phyloP scores from a whole-genome alignment of 2,113 vertebrate species.

The Xiphorhynchus elegans region DNA sequence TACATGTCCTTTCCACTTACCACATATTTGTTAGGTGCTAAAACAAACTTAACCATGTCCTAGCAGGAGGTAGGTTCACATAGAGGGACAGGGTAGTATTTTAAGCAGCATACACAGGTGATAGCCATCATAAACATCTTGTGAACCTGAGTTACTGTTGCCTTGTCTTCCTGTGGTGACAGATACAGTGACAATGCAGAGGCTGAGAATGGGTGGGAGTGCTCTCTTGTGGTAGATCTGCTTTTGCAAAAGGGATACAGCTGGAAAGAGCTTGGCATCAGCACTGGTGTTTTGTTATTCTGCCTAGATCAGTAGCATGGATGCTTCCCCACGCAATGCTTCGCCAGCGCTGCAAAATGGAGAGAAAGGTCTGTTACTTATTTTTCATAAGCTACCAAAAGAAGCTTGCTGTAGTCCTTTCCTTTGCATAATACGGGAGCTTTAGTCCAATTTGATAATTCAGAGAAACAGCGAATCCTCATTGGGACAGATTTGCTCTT shows the following conservation, averaged over 20 bases:
- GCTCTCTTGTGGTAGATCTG: background rate
- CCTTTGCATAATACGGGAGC: background rate
- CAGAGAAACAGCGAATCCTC: background rate
- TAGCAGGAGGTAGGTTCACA: background rate
- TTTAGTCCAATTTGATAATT: background rate
- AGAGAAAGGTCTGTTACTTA: constrained; percentile 86
- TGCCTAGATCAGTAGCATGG: constrained; percentile 83
- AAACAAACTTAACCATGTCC: background rate
- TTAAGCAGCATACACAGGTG: background rate
- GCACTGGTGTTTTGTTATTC: background rate
- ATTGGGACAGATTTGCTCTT: background rate
- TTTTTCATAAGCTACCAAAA: background rate
- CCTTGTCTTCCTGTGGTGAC: background rate
- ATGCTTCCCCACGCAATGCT: constrained; percentile 91
- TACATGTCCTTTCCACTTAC: background rate
- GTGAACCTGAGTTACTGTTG: background rate
- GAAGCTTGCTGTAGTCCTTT: background rate
- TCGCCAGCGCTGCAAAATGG: constrained; percentile 92
- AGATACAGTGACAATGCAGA: background rate
- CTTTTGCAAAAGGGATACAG: background rate
- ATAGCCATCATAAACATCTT: background rate
- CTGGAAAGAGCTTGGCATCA: background rate
- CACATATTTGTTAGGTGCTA: background rate
- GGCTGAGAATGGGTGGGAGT: background rate
- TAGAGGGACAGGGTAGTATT: background rate